Evolutionary conservation across 1,140 invertebrate species (phyloP), one percentile per base, ranked within the genome.

Genomic region (Teleogryllus occipitalis): DNA sequence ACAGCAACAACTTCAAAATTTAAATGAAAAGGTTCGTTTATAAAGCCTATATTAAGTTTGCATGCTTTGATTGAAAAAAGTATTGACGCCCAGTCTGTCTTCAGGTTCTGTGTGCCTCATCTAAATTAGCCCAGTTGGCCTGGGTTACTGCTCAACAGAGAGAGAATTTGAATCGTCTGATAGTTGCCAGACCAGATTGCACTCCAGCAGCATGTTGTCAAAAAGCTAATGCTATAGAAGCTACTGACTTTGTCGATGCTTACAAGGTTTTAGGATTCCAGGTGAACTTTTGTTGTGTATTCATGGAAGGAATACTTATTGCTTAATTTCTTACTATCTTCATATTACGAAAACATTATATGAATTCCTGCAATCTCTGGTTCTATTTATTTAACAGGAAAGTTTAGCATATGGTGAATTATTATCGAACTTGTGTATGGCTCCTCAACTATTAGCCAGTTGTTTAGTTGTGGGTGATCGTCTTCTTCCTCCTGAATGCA

Each of bases 141-240:
- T 98, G 96, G 95, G 91, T 97, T 79, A 94, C 93, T 74, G 92
- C 94, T 7, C 94, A 97, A 85, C 95, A 98, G 85, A 90, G 95
- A 81, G 89, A 94, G 54, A 96, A 95, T 85, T 88, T 98, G 7
- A 93, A 96, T 83, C 91, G 91, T 81, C 86, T 98, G 80, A 92
- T 97, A 76, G 88, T 93, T 21, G 91, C 93, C 8, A 88, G 91
- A 81, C 91, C 91, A 49, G 93, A 95, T 83, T 90, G 90, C 54
- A 91, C 93, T 49, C 92, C 93, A 4, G 89, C 92, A 78, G 88
- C 90, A 49, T 95, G 93, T 83, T 95, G 94, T 84, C 91, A 92
- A 80, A 88, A 91, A 82, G 93, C 95, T 8, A 95, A 93, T 85
- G 86, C 89, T 74, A 88, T 97, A 39, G 93, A 96, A 82, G 91